phyloP scores from a whole-genome alignment of 1,140 invertebrate genomes.

The Caenorhabditis briggsae region DNA sequence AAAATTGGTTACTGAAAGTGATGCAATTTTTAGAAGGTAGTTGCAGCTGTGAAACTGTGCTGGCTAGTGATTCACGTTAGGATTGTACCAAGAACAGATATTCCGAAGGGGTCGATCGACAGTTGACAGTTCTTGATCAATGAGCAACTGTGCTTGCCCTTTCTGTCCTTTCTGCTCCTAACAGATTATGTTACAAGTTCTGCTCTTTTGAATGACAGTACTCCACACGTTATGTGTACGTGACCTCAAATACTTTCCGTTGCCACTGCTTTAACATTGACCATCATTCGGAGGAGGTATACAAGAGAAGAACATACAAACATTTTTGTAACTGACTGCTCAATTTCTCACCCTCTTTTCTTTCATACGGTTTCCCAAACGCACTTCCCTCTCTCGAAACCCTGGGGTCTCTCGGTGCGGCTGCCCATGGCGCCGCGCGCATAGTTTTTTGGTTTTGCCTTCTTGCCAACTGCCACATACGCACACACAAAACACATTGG shows the following conservation, averaged over 20 bases:
- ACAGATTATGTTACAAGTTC: slow-evolving; percentile 24
- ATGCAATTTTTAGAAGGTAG: not conserved
- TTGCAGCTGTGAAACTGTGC: too few species aligned
- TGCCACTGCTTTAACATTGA: slow-evolving; percentile 27
- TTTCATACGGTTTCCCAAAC: slow-evolving; percentile 34
- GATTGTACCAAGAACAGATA: too few species aligned
- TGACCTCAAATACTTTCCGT: slow-evolving; percentile 44
- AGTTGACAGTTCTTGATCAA: slow-evolving; percentile 6
- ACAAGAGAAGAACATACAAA: slow-evolving; percentile 53
- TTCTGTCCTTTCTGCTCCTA: not conserved
- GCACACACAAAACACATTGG: slow-evolving; percentile 56
- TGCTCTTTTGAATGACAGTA: not conserved
- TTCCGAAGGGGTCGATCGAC: not conserved
- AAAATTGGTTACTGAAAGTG: not conserved
- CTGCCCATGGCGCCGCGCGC: slow-evolving; percentile 37
- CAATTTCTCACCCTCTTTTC: slow-evolving; percentile 30
- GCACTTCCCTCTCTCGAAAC: slow-evolving; percentile 19
- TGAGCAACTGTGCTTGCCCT: not conserved
- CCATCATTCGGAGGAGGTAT: slow-evolving; percentile 29
- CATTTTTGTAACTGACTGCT: slow-evolving; percentile 8
- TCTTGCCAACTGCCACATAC: slow-evolving; percentile 54
- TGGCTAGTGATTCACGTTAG: too few species aligned
- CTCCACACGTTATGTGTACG: not conserved
- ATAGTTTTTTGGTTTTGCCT: slow-evolving; percentile 19
- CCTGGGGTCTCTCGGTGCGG: slow-evolving; percentile 9